Evolutionary conservation across 2,797 vertebrate genomes (phyloP).

Genomic region (Takifugu rubripes): DNA sequence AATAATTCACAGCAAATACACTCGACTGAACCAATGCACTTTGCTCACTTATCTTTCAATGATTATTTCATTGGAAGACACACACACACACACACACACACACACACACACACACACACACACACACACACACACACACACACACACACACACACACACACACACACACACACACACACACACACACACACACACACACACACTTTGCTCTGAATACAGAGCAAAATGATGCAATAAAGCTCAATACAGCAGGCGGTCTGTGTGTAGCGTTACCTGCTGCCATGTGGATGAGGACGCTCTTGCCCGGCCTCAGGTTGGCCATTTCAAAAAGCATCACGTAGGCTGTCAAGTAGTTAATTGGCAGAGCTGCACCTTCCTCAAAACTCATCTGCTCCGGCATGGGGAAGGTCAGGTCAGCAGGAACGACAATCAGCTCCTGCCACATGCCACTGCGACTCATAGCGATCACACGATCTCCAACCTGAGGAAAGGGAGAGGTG

Average conservation of each 20-base stretch:
- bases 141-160: not conserved
- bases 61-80: no score
- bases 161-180: not conserved
- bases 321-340: constrained; percentile 90
- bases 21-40: no score
- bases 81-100: not conserved
- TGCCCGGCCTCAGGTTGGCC: constrained; percentile 83
- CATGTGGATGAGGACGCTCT: constrained; percentile 90
- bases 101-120: not conserved
- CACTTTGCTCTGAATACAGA: no score
- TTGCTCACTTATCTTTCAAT: no score
- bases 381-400: constrained; percentile 92
- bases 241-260: no score
- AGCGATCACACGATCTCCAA: constrained; percentile 85
- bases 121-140: no score
- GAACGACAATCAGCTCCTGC: constrained; percentile 83
- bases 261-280: constrained; percentile 79
- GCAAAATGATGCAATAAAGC: no score
- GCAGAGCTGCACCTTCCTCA: constrained; percentile 84
- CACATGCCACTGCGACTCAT: constrained; percentile 78
- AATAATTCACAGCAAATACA: no score
- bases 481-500: constrained; percentile 55
- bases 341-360: constrained; percentile 86
- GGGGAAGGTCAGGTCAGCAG: constrained; percentile 66
- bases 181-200: no score